These are phyloP conservation scores for Saguinus midas DNA, from an alignment of 2,113 vertebrate genomes.

Conservation along the genomic window DNA sequence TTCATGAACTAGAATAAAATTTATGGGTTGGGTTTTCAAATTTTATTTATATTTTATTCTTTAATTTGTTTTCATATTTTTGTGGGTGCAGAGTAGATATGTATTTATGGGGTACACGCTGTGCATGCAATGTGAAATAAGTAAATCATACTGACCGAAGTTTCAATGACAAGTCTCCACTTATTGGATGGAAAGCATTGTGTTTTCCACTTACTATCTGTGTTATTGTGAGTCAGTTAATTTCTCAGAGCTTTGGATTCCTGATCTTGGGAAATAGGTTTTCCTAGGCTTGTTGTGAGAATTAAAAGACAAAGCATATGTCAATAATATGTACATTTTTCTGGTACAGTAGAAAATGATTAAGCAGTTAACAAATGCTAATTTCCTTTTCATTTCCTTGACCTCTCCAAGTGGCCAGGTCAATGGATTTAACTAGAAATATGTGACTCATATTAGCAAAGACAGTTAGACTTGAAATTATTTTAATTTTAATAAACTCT, in stretches of 20 bases:
- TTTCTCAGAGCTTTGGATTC: constrained; percentile 15
- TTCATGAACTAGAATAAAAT: background rate
- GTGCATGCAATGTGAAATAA: too few relatives aligned
- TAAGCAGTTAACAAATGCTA: background rate
- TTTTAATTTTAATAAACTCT: background rate
- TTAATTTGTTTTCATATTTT: too few relatives aligned
- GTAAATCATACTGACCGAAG: background rate
- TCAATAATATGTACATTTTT: background rate
- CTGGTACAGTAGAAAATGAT: background rate
- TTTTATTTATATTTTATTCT: too few relatives aligned
- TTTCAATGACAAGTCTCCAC: background rate
- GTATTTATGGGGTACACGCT: too few relatives aligned
- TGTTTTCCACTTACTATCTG: background rate
- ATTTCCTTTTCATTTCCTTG: background rate
- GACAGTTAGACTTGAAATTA: background rate
- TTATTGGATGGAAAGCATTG: background rate
- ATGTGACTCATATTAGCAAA: background rate
- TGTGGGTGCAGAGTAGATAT: too few relatives aligned
- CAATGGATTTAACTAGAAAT: background rate
- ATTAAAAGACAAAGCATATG: background rate
- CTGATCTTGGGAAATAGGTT: background rate
- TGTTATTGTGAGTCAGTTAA: background rate
- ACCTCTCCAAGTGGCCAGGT: background rate
- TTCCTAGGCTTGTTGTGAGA: background rate
- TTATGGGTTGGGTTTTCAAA: background rate